A percentile compares a stretch with the other conserved stretches of the same genome.
These are phyloP conservation scores for Didymodactylos carnosus DNA, from an alignment of 2,888 invertebrate genomes.

Conservation along the genomic window DNA sequence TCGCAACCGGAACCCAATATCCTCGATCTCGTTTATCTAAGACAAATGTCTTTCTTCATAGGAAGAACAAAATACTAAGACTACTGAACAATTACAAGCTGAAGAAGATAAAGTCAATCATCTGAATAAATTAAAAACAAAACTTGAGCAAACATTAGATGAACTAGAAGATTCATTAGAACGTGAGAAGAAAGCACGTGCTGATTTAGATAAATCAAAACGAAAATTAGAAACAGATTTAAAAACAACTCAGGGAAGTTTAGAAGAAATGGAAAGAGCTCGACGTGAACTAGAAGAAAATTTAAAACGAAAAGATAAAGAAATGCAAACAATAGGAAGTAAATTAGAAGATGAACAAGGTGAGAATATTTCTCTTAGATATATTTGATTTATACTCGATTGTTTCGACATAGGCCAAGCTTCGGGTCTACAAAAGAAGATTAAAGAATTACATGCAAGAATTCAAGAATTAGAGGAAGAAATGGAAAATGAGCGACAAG, in stretches of 20 bases:
- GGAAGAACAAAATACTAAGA: slow-evolving; percentile 16
- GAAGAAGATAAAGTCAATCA: slow-evolving; percentile 49
- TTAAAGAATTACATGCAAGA: slow-evolving; percentile 41
- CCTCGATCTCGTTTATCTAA: no score
- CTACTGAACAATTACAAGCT: slow-evolving; percentile 16
- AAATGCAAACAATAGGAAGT: slow-evolving; percentile 71
- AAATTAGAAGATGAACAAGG: slow-evolving; percentile 92
- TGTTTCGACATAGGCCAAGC: slow-evolving; percentile 84
- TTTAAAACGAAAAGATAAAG: slow-evolving; percentile 69
- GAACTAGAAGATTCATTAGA: slow-evolving; percentile 88
- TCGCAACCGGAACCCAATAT: no score
- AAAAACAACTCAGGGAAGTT: slow-evolving; percentile 45
- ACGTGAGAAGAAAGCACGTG: slow-evolving; percentile 93
- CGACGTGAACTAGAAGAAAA: slow-evolving; percentile 29
- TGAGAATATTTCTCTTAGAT: no score
- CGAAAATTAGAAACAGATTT: slow-evolving; percentile 97
- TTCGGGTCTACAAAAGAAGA: slow-evolving; percentile 83
- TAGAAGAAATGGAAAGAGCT: slow-evolving; percentile 32
- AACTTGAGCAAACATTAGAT: slow-evolving; percentile 83
- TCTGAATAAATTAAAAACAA: slow-evolving; percentile 90
- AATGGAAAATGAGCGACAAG: slow-evolving; percentile 93
- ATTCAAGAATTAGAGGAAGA: slow-evolving; percentile 99
- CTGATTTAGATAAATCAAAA: slow-evolving; percentile 90
- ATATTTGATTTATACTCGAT: no score
- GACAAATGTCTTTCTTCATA: no score